phyloP scores from a whole-genome alignment of 2,113 vertebrate species.

The Nycticebus coucang region DNA sequence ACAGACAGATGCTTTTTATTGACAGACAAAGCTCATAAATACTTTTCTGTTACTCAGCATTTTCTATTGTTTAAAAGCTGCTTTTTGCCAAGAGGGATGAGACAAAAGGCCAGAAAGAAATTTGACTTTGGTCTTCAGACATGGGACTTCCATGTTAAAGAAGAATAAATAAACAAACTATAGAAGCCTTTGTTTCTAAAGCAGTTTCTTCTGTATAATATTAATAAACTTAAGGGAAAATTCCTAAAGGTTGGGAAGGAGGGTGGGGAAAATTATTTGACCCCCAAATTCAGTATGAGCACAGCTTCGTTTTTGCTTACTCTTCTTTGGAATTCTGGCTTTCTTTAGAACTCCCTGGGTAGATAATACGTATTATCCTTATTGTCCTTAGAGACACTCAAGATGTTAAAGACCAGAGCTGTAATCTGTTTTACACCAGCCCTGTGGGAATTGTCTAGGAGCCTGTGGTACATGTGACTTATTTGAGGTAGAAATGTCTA shows the following conservation, averaged over 20 bases:
- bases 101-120: conserved; percentile 36
- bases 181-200: conserved; percentile 52
- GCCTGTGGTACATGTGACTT: not conserved
- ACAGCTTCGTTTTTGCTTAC: conserved; percentile 12
- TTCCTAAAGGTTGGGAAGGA: conserved; percentile 18
- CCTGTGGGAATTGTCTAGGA: conserved; percentile 5
- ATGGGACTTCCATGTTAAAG: not conserved
- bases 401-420: not conserved
- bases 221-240: not conserved
- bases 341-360: not conserved
- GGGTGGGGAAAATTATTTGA: not conserved
- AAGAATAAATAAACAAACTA: not conserved
- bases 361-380: not conserved
- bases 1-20: conserved; percentile 69
- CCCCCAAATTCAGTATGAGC: conserved; percentile 18
- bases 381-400: not conserved
- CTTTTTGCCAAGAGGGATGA: conserved; percentile 36
- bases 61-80: conserved; percentile 23
- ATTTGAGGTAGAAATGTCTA: conserved; percentile 65
- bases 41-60: conserved; percentile 32
- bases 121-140: conserved; percentile 34
- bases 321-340: not conserved
- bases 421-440: not conserved
- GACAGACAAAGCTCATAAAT: conserved; percentile 45
- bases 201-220: conserved; percentile 49